Percentiles rank a stretch among this genome's conserved stretches.
phyloP scores from a whole-genome alignment of 1,140 invertebrate species.

The Lysiphlebus fabarum region DNA sequence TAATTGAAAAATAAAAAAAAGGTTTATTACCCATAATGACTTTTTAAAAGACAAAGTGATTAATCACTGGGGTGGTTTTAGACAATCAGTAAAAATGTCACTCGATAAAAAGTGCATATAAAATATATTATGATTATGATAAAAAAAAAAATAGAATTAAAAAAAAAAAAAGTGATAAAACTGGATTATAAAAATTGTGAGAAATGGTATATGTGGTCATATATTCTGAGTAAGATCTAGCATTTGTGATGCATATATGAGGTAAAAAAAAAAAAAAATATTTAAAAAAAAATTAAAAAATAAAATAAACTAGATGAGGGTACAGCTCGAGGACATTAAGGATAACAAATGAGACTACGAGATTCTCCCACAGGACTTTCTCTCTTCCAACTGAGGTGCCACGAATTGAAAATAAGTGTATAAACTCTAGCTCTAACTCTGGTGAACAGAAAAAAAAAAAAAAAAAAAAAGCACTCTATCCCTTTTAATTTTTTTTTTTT shows the following conservation, averaged over 20 bases:
- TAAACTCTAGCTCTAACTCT: conserved; percentile 24
- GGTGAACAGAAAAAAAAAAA: no score
- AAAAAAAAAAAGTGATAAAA: no score
- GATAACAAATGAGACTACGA: conserved; percentile 49
- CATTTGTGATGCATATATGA: conserved; percentile 17
- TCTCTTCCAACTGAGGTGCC: conserved; percentile 41
- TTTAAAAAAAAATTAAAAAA: conserved; percentile 3
- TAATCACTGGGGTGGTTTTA: no score
- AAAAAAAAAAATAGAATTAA: neutral
- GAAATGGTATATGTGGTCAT: neutral
- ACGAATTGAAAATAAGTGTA: conserved; percentile 50
- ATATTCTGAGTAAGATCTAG: conserved; percentile 27
- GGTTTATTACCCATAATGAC: no score
- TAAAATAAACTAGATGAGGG: conserved; percentile 10
- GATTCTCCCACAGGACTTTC: conserved; percentile 45
- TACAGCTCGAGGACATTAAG: conserved; percentile 44
- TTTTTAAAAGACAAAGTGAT: no score
- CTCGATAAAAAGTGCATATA: no score
- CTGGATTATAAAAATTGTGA: neutral
- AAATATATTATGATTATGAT: no score
- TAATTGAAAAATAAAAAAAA: no score
- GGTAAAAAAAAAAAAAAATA: neutral
- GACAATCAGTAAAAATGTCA: no score
- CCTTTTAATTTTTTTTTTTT: conserved; percentile 33
- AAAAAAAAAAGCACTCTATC: no score